A percentile compares a stretch with the other conserved stretches of the same genome.
Evolutionary conservation across 2,888 invertebrate genomes (phyloP).

Genomic region (Dyspetes luteomarginatus): DNA sequence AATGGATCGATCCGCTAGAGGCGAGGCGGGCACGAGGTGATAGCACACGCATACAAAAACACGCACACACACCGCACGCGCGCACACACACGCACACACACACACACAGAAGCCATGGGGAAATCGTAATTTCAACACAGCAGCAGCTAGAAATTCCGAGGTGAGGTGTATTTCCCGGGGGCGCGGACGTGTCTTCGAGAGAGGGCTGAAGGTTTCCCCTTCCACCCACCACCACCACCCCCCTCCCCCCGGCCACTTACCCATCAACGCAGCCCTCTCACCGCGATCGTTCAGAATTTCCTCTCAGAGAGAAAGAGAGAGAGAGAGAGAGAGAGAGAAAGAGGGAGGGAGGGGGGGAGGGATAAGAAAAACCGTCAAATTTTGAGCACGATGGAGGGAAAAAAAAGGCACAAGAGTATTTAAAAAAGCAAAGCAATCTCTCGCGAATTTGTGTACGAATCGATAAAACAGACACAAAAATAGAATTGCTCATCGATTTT

Average conservation of each 20-base stretch:
- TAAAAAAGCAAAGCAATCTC: neutral
- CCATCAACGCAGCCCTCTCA: neutral
- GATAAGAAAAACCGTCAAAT: neutral
- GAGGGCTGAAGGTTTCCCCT: conserved; percentile 9
- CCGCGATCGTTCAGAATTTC: conserved; percentile 2
- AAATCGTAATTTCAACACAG: conserved; percentile 46
- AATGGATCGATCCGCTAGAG: conserved; percentile 63
- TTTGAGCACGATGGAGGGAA: neutral
- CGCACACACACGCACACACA: neutral
- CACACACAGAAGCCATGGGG: conserved; percentile 18
- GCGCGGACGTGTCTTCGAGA: conserved; percentile 37
- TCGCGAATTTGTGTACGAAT: conserved; percentile 20
- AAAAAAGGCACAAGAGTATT: neutral
- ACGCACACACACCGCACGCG: neutral
- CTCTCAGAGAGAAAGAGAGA: neutral
- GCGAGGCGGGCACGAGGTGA: conserved; percentile 31
- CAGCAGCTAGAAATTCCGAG: conserved; percentile 20
- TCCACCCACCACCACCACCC: neutral
- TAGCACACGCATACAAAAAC: neutral
- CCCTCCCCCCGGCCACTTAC: neutral
- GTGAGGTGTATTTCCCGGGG: conserved; percentile 54
- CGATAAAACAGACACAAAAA: conserved; percentile 51
- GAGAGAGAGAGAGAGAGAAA: neutral
- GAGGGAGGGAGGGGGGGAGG: neutral
- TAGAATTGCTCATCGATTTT: conserved; percentile 62